These are phyloP conservation scores for Scaptomyza parva DNA, from an alignment of 2,888 invertebrate species.

Conservation along the genomic window DNA sequence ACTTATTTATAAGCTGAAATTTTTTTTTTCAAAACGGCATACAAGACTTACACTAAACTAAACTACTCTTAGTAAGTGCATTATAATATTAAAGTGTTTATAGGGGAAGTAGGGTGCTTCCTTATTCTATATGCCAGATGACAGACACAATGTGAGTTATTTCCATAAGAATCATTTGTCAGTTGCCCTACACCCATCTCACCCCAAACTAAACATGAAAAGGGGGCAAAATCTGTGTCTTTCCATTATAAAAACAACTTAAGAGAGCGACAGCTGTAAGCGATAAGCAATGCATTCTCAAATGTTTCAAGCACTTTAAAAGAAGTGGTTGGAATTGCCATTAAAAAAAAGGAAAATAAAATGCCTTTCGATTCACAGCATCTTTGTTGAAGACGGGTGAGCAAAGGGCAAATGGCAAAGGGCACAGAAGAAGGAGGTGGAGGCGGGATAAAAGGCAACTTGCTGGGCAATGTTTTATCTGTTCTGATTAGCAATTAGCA, in stretches of 20 bases:
- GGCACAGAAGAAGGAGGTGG: not conserved
- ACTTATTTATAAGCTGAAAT: too few relatives aligned
- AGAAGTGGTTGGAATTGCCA: slow-evolving; percentile 29
- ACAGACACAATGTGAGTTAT: slow-evolving; percentile 48
- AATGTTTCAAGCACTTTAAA: slow-evolving; percentile 34
- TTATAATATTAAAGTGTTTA: not conserved
- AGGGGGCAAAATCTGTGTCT: slow-evolving; percentile 44
- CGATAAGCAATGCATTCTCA: slow-evolving; percentile 33
- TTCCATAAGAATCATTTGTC: slow-evolving; percentile 73
- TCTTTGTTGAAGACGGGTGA: slow-evolving; percentile 23
- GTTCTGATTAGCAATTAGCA: slow-evolving; percentile 76
- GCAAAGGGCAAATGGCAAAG: not conserved
- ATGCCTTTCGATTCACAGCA: slow-evolving; percentile 55
- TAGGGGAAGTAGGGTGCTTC: not conserved
- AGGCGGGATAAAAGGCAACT: not conserved
- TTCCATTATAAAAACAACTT: slow-evolving; percentile 52
- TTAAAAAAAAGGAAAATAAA: slow-evolving; percentile 62
- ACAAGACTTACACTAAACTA: too few relatives aligned
- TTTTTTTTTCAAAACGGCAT: too few relatives aligned
- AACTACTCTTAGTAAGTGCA: not conserved
- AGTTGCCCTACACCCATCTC: slow-evolving; percentile 11
- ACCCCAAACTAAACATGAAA: not conserved
- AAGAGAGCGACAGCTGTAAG: slow-evolving; percentile 43
- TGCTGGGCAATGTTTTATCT: slow-evolving; percentile 56
- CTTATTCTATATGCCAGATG: slow-evolving; percentile 10